Base-by-base conservation (phyloP, 2,888 invertebrate species). In the Luperina testacea region DNA sequence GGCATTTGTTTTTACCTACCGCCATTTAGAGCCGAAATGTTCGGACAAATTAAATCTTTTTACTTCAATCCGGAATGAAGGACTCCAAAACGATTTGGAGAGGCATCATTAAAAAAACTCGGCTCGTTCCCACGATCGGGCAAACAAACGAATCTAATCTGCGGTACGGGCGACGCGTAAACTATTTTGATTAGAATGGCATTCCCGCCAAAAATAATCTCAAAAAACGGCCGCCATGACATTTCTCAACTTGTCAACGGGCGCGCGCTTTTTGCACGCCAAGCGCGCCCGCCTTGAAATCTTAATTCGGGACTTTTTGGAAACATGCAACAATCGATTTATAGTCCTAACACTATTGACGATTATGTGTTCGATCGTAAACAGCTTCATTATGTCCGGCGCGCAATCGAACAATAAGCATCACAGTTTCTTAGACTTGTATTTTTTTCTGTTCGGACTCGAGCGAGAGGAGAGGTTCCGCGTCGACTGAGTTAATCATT, bases 101-200 rank as follows among this genome's bases (percentile, higher is more conserved):
- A 73, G 27, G 57, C 76, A 86, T 85, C 73, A 87, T 85, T 90
- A 84, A 92, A 92, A 93, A 94, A 94, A 91, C 75, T 71, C 78
- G 89, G 90, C 69, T 83, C 92, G 93, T 94, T 95, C 95, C 95
- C 95, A 95, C 95, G 95, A 90, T 88, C 88, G 88, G 82, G 78
- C 88, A 88, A 87, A 92, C 91, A 93, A 94, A 93, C 91, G 88
- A 90, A 89, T 85, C 88, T 91, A 91, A 92, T 91, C 91, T 86
- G 80, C 80, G 86, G 88, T 88, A 75, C 89, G 91, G 83, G 74
- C 88, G 91, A 92, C 93, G 95, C 96, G 97, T 96, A 96, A 96
- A 97, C 96, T 95, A 97, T 97, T 96, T 97, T 96, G 96, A 97
- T 97, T 96, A 96, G 96, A 96, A 96, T 95, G 95, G 95, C 95